phyloP scores from a whole-genome alignment of 2,113 vertebrate species.

The Ceyx cyanopectus region DNA sequence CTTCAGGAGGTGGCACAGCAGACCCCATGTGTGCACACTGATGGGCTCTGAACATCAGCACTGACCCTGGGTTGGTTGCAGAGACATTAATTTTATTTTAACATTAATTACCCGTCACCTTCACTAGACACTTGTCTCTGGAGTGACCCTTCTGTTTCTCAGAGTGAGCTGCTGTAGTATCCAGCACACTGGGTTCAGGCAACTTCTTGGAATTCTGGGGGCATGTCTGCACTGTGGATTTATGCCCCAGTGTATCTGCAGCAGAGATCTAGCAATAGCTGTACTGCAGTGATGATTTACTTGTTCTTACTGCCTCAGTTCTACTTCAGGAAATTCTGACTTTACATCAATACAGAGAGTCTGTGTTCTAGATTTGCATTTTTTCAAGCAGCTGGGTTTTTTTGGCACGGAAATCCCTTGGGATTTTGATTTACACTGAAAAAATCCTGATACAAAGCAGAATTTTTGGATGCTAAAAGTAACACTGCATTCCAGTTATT shows the following conservation, averaged over 20 bases:
- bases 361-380: neutral
- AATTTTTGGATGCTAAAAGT: neutral
- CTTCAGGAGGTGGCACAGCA: neutral
- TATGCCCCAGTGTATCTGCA: neutral
- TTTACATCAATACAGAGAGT: neutral
- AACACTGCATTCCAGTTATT: neutral
- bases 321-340: neutral
- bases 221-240: neutral
- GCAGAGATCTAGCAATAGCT: neutral
- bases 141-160: neutral
- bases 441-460: neutral
- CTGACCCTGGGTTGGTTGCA: rapidly evolving
- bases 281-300: neutral
- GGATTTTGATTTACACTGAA: neutral
- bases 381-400: neutral
- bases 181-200: neutral
- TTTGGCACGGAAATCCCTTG: neutral
- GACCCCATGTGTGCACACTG: neutral
- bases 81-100: neutral
- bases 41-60: neutral
- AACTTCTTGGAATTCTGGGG: neutral
- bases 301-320: neutral
- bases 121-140: neutral
- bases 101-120: neutral
- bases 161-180: neutral